These are phyloP conservation scores for Lapara coniferarum DNA, from an alignment of 2,888 invertebrate species.

Conservation along the genomic window DNA sequence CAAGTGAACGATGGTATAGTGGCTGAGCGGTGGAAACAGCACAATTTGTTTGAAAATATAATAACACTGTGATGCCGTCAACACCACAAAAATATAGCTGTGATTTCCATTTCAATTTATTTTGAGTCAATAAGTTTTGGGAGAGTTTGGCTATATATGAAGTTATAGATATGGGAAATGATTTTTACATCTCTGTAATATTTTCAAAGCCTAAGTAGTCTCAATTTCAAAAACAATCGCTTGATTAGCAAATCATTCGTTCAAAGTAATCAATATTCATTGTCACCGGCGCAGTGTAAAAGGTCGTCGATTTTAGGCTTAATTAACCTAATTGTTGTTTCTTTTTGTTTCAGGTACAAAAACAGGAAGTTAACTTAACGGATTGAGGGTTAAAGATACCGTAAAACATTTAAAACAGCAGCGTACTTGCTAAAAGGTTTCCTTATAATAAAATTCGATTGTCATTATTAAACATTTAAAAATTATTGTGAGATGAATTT, in stretches of 20 bases:
- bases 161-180: too few relatives aligned
- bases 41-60: not conserved
- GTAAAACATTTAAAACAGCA: slow-evolving; percentile 16
- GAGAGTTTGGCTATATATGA: too few relatives aligned
- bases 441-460: slow-evolving; percentile 3
- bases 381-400: slow-evolving; percentile 26
- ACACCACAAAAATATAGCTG: too few relatives aligned
- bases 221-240: too few relatives aligned
- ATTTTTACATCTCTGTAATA: too few relatives aligned
- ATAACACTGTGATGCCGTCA: not conserved
- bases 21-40: not conserved
- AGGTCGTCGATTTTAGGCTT: slow-evolving; percentile 1
- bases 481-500: not conserved
- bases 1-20: slow-evolving; percentile 17
- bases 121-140: too few relatives aligned
- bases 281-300: too few relatives aligned
- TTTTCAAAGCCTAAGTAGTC: too few relatives aligned
- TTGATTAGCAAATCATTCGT: too few relatives aligned
- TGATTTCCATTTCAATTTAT: too few relatives aligned
- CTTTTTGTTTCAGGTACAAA: slow-evolving; percentile 34
- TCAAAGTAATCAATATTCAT: not conserved
- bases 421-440: slow-evolving; percentile 10
- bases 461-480: not conserved
- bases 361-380: slow-evolving; percentile 25
- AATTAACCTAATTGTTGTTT: slow-evolving; percentile 6